Percentiles rank a stretch among this genome's conserved stretches.
Conservation (phyloP, 1,140 invertebrate species). For the Batillaria attramentaria region DNA sequence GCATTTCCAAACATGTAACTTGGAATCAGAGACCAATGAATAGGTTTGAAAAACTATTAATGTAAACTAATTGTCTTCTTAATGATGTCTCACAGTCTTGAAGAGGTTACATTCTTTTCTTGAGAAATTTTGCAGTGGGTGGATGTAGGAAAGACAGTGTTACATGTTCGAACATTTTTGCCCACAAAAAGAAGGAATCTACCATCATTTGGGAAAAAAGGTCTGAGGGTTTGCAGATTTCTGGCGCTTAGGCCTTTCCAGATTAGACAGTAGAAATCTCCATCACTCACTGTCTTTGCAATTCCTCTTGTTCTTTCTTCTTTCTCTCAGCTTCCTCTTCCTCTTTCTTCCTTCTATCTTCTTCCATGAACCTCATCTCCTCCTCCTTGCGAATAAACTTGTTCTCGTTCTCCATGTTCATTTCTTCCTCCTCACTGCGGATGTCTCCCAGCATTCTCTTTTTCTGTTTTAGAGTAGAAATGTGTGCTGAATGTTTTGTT, state of each 20-base stretch:
- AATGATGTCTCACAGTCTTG: too few species aligned
- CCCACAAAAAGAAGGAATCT: too few species aligned
- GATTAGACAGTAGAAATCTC: too few species aligned
- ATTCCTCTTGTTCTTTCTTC: conserved; percentile 14
- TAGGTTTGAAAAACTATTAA: not conserved
- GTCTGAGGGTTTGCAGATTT: too few species aligned
- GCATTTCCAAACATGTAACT: not conserved
- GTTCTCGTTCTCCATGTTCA: not conserved
- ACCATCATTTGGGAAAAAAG: too few species aligned
- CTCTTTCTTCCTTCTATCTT: not conserved
- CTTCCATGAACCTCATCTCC: not conserved
- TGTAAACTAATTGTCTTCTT: not conserved
- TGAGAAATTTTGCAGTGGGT: not conserved
- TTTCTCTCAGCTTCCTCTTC: not conserved
- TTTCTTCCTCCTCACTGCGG: not conserved
- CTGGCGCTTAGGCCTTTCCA: too few species aligned
- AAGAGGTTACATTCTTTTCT: not conserved
- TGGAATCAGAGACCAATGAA: not conserved
- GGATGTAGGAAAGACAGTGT: not conserved
- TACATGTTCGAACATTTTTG: not conserved
- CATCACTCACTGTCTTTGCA: not conserved
- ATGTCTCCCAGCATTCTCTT: not conserved
- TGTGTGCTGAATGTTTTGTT: too few species aligned
- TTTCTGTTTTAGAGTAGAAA: too few species aligned
- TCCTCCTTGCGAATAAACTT: conserved; percentile 12